Conservation (phyloP, 2,113 vertebrate species). For the Mystacornis crossleyi region DNA sequence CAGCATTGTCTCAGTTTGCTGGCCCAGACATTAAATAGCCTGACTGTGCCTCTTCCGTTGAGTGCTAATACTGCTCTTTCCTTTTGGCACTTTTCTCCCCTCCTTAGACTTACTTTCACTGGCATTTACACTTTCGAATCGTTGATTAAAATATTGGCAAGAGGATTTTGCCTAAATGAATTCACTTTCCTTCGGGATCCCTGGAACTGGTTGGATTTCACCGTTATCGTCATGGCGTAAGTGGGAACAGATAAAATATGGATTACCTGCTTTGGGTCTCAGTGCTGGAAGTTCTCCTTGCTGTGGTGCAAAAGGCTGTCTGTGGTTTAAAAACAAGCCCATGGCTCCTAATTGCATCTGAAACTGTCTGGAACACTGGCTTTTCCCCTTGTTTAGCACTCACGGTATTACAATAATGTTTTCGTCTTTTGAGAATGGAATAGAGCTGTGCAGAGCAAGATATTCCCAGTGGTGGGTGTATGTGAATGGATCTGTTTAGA, state of each 20-base stretch:
- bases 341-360: not conserved
- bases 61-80: not conserved
- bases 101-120: constrained; percentile 88
- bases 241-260: constrained; percentile 36
- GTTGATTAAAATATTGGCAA: constrained; percentile 91
- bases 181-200: constrained; percentile 95
- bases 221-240: constrained; percentile 93
- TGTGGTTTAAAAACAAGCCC: not conserved
- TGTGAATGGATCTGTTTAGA: not conserved
- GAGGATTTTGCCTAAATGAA: constrained; percentile 90
- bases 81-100: not conserved
- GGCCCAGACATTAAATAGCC: not conserved
- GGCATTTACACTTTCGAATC: constrained; percentile 98
- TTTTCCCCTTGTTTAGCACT: not conserved
- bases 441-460: not conserved
- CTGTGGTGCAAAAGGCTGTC: not conserved
- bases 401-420: fast-evolving
- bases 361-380: not conserved
- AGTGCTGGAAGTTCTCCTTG: not conserved
- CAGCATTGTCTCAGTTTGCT: not conserved
- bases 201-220: constrained; percentile 98
- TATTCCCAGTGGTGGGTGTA: fast-evolving
- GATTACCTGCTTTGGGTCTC: fast-evolving
- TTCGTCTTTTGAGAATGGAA: not conserved
- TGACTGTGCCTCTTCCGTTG: not conserved